Base-by-base conservation (phyloP, 2,113 vertebrate genomes). In the Sceloporus tristichus region DNA sequence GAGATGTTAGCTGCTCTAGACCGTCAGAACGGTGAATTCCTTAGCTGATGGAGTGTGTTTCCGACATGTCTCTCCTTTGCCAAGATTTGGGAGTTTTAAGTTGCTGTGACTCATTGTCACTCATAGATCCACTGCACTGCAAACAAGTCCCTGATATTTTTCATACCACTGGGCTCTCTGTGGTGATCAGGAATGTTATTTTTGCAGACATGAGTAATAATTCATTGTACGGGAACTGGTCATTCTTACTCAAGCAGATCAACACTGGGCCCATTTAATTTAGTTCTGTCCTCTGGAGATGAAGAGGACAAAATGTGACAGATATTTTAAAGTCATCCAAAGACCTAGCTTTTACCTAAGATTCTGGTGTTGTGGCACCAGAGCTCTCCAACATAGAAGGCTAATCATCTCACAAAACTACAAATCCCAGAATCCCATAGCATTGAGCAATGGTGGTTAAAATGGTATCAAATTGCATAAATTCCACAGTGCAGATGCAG, bases 181-280 rank as follows among this genome's bases (percentile, higher is more conserved):
- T 65, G 56, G 74, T 56, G 77, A 85, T 48, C 73, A 42, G 54
- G 40, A 85, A 62, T 59, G 56, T 74, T 56, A 48, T n/a, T 85
- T 34, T 76, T 85, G 34, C 56, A n/a, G 16, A 29, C 34, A 85
- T 70, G 79, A 66, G 56, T 62, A 38, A 82, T 40, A 18, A 38
- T 40, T 66, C 59, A 66, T 19, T 79, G 27, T 65, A 65, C 56
- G 38, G 23, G 34, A 38, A 25, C 9, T 65, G 21, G 56, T 82
- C 56, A 34, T 1, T 62, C 5, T 80, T 80, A 79, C 1, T 5
- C 18, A 76, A 42, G 19, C 5, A 78, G 25, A 53, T 48, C 42
- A 78, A 40, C 38, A 53, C 53, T 80, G 54, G 29, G 4, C 10
- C 78, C 19, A 16, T 13, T 59, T 59, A 59, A 59, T 16, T 16